These are phyloP conservation scores for Lasioglossum figueresi DNA, from an alignment of 2,888 invertebrate species.

Conservation along the genomic window DNA sequence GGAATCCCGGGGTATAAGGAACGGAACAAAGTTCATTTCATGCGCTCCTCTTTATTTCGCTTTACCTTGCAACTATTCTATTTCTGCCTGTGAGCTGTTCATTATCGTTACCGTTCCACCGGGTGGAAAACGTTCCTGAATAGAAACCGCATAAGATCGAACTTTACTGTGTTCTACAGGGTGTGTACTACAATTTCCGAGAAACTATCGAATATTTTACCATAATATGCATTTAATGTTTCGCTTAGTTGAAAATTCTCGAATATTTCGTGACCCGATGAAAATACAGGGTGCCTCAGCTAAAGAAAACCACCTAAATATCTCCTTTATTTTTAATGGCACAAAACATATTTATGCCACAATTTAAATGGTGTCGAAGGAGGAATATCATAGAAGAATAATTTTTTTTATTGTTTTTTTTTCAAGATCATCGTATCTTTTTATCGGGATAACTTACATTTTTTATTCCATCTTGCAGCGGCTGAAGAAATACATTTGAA, in stretches of 20 bases:
- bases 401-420: too few species aligned
- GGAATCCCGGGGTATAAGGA: neutral
- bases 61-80: constrained; percentile 2
- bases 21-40: constrained; percentile 1
- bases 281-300: too few species aligned
- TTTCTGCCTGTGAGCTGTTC: constrained; percentile 8
- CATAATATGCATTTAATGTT: neutral
- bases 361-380: too few species aligned
- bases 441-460: too few species aligned
- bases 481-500: too few species aligned
- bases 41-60: constrained; percentile 4
- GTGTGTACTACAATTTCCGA: neutral
- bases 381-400: too few species aligned
- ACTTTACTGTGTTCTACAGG: neutral
- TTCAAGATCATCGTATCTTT: too few species aligned
- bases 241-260: neutral
- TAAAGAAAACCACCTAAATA: too few species aligned
- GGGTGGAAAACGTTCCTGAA: neutral
- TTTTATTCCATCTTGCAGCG: too few species aligned
- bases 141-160: neutral
- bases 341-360: too few species aligned
- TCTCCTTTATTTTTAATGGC: too few species aligned
- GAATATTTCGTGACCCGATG: neutral
- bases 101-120: neutral
- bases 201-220: neutral